phyloP scores from a whole-genome alignment of 2,797 vertebrate genomes.

The Parambassis ranga region DNA sequence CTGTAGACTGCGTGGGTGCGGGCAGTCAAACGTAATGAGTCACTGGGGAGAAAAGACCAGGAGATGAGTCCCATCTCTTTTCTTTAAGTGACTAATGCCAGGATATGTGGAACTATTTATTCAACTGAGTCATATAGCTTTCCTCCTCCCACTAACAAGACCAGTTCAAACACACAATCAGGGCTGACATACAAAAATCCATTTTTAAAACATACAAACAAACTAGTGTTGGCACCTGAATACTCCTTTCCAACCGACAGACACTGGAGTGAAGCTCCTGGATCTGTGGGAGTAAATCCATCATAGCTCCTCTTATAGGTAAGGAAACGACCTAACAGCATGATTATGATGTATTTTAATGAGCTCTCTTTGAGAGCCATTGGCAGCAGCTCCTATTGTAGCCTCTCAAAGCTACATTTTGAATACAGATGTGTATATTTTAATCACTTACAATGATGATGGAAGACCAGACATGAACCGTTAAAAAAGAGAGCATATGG shows the following conservation, averaged over 20 bases:
- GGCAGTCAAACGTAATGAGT: slow-evolving; percentile 44
- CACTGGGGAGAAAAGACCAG: slow-evolving; percentile 23
- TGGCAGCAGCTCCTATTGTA: background rate
- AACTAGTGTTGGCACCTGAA: background rate
- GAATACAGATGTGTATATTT: slow-evolving; percentile 4
- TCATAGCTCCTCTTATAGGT: background rate
- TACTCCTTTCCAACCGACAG: background rate
- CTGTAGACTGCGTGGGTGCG: slow-evolving; percentile 15
- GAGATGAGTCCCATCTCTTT: slow-evolving; percentile 28
- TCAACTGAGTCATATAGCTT: slow-evolving; percentile 52
- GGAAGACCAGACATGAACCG: too few species aligned
- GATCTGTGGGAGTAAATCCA: slow-evolving; percentile 7
- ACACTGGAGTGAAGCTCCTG: background rate
- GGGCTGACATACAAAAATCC: background rate
- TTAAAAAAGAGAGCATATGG: too few species aligned
- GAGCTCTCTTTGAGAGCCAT: background rate
- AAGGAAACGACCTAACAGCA: slow-evolving; percentile 12
- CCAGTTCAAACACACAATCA: slow-evolving; percentile 15
- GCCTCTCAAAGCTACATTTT: slow-evolving; percentile 11
- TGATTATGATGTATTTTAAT: background rate
- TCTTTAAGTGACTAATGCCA: slow-evolving; percentile 51
- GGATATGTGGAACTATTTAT: slow-evolving; percentile 52
- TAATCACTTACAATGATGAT: too few species aligned
- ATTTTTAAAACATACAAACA: slow-evolving; percentile 4
- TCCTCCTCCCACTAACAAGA: slow-evolving; percentile 38